phyloP scores from a whole-genome alignment of 2,113 vertebrate genomes.

The Perca schrenkii region DNA sequence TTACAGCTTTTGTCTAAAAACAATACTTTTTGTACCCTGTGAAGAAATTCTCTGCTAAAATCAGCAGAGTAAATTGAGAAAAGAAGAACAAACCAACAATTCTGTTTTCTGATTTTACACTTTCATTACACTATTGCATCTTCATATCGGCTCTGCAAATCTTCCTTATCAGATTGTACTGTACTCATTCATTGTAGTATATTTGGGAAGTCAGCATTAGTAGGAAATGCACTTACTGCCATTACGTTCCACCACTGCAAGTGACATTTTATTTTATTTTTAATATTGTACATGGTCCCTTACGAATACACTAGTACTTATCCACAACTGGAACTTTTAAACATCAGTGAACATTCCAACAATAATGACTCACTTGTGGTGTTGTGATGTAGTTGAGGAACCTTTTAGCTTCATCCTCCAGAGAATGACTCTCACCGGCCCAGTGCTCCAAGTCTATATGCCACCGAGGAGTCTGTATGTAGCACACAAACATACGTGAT shows the following conservation, averaged over 20 bases:
- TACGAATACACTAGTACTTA: not conserved
- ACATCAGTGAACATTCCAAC: not conserved
- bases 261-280: not conserved
- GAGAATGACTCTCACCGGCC: conserved; percentile 87
- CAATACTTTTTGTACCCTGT: not conserved
- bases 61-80: not conserved
- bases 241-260: not conserved
- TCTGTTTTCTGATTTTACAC: conserved; percentile 8
- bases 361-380: conserved; percentile 85
- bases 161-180: not conserved
- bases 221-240: not conserved
- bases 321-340: not conserved
- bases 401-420: conserved; percentile 90
- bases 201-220: not conserved
- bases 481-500: conserved; percentile 16
- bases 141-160: conserved; percentile 1
- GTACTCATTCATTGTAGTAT: not conserved
- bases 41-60: not conserved
- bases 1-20: not conserved
- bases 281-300: not conserved
- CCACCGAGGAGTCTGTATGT: conserved; percentile 88
- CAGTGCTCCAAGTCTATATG: conserved; percentile 92
- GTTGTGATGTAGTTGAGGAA: conserved; percentile 94
- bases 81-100: not conserved
- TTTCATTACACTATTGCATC: not conserved